A percentile compares a stretch with the other conserved stretches of the same genome.
Evolutionary conservation across 2,113 vertebrate species (phyloP).

Genomic region (Gavialis gangeticus): DNA sequence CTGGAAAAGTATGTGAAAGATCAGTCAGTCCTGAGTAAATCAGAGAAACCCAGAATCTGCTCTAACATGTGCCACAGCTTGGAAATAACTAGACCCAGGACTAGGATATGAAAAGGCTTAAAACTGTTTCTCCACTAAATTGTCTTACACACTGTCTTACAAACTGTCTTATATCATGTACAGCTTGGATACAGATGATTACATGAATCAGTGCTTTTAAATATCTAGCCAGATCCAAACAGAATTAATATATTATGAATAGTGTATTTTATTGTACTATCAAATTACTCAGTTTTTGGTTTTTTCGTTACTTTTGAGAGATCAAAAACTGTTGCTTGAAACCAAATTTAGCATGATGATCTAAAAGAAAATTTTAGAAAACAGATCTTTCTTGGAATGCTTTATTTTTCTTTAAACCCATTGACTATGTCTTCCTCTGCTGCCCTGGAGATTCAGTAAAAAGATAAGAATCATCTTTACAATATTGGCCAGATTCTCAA

Average conservation of each 20-base stretch:
- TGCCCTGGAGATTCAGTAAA: not conserved
- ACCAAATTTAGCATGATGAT: not conserved
- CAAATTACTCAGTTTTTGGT: not conserved
- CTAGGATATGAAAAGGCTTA: not conserved
- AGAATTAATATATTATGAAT: not conserved
- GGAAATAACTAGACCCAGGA: rapidly evolving
- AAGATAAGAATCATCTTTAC: not conserved
- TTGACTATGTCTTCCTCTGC: not conserved
- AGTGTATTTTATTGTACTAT: not conserved
- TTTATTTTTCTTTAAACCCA: not conserved
- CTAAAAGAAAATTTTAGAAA: not conserved
- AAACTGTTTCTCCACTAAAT: not conserved
- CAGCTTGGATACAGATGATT: not conserved
- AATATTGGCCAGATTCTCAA: not conserved
- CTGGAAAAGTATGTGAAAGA: too few relatives aligned
- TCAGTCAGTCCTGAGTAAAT: not conserved
- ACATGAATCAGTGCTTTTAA: not conserved
- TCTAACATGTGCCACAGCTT: not conserved
- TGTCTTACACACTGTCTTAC: too few relatives aligned
- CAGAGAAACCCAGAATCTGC: not conserved
- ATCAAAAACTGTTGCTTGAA: not conserved
- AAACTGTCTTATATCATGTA: not conserved
- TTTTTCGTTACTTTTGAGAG: not conserved
- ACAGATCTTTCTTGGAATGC: not conserved
- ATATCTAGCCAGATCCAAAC: not conserved